Percentiles rank a stretch among this genome's conserved stretches.
Conservation (phyloP, 2,797 vertebrate species). For the Ctenopoma multispine region DNA sequence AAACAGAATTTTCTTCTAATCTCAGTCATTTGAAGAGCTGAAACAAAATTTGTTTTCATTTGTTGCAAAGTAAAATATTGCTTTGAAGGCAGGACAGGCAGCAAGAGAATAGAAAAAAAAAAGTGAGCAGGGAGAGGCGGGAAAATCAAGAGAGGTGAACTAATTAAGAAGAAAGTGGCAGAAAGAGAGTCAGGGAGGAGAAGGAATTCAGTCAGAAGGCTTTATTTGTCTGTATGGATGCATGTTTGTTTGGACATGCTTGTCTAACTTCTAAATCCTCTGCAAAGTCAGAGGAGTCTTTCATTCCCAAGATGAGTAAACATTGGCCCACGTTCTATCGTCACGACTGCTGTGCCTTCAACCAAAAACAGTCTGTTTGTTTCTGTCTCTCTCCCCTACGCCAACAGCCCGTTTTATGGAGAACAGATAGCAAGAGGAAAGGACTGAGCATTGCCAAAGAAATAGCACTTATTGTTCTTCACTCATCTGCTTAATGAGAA, state of each 20-base stretch:
- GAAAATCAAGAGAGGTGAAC: constrained; percentile 41
- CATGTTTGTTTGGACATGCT: constrained; percentile 45
- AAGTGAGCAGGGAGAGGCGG: constrained; percentile 23
- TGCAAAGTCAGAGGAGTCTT: constrained; percentile 61
- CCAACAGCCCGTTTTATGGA: constrained; percentile 35
- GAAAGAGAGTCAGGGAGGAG: constrained; percentile 42
- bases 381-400: constrained; percentile 8
- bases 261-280: constrained; percentile 65
- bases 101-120: constrained; percentile 30
- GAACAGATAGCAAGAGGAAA: constrained; percentile 31
- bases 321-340: constrained; percentile 52
- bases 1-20: constrained; percentile 12
- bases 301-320: constrained; percentile 63
- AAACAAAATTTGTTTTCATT: constrained; percentile 43
- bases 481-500: constrained; percentile 31
- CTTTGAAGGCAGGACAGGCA: constrained; percentile 48
- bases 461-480: constrained; percentile 23
- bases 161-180: constrained; percentile 57
- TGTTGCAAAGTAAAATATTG: constrained; percentile 37
- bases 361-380: constrained; percentile 49
- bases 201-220: constrained; percentile 31
- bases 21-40: constrained; percentile 12
- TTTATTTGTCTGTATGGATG: constrained; percentile 33
- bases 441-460: constrained; percentile 13
- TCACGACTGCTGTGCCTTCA: constrained; percentile 39